Evolutionary conservation across 2,888 invertebrate genomes (phyloP), one percentile per base, ranked within the genome.

Genomic region (Caenorhabditis plicata): DNA sequence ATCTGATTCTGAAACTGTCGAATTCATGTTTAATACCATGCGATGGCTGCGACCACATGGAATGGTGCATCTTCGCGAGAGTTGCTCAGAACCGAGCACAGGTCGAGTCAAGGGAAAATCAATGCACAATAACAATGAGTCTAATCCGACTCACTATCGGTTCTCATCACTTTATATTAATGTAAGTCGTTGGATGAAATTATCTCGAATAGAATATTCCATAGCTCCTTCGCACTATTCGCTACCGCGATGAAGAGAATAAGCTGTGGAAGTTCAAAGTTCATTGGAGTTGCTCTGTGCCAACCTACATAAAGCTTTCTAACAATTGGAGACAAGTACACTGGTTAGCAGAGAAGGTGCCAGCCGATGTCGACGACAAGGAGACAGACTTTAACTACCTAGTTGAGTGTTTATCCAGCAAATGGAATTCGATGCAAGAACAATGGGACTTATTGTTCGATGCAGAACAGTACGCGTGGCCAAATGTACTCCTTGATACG

Each of bases 41-140:
- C 62, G 74, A 27, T 86, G 85, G 85, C 77, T 86, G 27, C 80
- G 81, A 44, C 82, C 83, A 13, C 83, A 81, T 17, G 86, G 86
- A 2, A 81, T 81, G 63, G 76, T 85, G 26, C 85, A 85, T 75
- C 80, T 85, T 43, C 74, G 85, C 31, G 86, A 86, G 74, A 85
- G 85, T 2, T 86, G 86, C 77, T 83, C 83, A 64, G 83, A 85
- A 61, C 83, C 83, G 32, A 85, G 85, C 73, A 85, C 85, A 83
- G 64, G 65, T 25, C 54, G 66, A 20, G 47, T 64, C 9, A 69
- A 61, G 46, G 46, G 55, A 15, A 70, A 55, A 26, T 58, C 71
- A n/a, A 68, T 75, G 66, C 76, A 76, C 44, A 55, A 57, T 20
- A 25, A 57, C 15, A 43, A 48, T 19, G 68, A 68, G 17, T 53